Conservation (phyloP, 1,140 invertebrate genomes). For the Medauroidea extradentata region DNA sequence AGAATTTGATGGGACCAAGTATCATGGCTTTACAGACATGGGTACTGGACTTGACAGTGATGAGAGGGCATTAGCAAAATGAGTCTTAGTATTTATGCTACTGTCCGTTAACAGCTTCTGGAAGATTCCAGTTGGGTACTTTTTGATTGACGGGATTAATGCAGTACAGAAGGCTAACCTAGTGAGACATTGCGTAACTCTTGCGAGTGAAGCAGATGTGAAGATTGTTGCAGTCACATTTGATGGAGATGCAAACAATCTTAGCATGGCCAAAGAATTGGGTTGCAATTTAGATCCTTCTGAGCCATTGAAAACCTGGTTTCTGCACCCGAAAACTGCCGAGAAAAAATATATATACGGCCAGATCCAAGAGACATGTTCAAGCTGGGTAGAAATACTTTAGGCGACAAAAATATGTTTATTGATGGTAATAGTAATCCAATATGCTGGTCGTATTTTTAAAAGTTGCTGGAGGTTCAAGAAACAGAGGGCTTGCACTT, state of each 20-base stretch:
- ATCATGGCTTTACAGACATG: conserved; percentile 27
- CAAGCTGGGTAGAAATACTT: conserved; percentile 27
- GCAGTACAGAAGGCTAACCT: conserved; percentile 25
- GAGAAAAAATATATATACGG: conserved; percentile 19
- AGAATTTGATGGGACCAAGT: conserved; percentile 23
- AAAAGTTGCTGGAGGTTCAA: conserved; percentile 28
- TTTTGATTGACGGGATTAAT: conserved; percentile 26
- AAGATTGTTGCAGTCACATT: conserved; percentile 32
- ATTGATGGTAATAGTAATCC: conserved; percentile 16
- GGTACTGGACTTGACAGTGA: conserved; percentile 26
- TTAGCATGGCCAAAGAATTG: conserved; percentile 23
- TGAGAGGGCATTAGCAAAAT: conserved; percentile 27
- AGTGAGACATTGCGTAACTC: conserved; percentile 21
- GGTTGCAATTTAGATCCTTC: conserved; percentile 23
- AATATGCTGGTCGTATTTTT: conserved; percentile 30
- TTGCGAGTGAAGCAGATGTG: conserved; percentile 19
- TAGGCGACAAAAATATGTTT: conserved; percentile 19
- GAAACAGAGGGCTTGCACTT: conserved; percentile 26
- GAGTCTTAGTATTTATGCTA: conserved; percentile 37
- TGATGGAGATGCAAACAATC: conserved; percentile 32
- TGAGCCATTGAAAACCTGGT: conserved; percentile 1
- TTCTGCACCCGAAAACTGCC: conserved; percentile 10
- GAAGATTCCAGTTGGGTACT: conserved; percentile 38
- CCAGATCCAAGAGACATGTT: conserved; percentile 27
- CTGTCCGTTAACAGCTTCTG: conserved; percentile 30